Percentiles rank a stretch among this genome's conserved stretches.
Conservation (phyloP, 92 coral and sea anemone species). For the Umimayanthus chanpuru region DNA sequence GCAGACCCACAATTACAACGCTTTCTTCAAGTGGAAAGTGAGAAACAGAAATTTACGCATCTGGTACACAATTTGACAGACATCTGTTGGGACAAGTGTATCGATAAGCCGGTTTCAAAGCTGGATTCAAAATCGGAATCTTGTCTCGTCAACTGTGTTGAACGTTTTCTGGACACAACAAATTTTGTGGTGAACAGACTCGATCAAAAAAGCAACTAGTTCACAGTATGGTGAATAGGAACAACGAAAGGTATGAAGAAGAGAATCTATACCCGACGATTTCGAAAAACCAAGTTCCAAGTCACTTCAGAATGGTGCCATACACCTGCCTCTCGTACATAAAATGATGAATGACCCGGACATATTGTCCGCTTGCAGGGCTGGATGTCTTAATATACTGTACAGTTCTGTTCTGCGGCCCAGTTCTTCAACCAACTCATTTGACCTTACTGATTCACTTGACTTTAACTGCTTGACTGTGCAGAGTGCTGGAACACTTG, state of each 20-base stretch:
- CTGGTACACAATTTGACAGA: conserved; percentile 87
- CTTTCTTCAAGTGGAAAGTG: conserved; percentile 80
- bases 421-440: no score
- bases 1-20: conserved; percentile 78
- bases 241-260: not conserved
- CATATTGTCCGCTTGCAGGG: no score
- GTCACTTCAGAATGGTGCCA: no score
- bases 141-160: conserved; percentile 92
- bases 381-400: no score
- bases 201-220: conserved; percentile 16
- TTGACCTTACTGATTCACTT: no score
- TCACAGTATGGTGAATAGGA: not conserved
- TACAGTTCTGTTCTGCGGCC: no score
- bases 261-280: no score
- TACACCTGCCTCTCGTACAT: no score
- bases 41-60: conserved; percentile 80
- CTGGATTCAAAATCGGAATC: conserved; percentile 84
- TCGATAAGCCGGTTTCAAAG: conserved; percentile 82
- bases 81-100: conserved; percentile 93
- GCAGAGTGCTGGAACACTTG: no score
- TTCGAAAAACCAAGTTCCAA: no score
- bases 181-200: conserved; percentile 81
- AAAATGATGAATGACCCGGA: no score
- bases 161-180: conserved; percentile 88
- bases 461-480: no score